Base-by-base conservation (phyloP, 2,113 vertebrate genomes). In the Neogobius melanostomus region DNA sequence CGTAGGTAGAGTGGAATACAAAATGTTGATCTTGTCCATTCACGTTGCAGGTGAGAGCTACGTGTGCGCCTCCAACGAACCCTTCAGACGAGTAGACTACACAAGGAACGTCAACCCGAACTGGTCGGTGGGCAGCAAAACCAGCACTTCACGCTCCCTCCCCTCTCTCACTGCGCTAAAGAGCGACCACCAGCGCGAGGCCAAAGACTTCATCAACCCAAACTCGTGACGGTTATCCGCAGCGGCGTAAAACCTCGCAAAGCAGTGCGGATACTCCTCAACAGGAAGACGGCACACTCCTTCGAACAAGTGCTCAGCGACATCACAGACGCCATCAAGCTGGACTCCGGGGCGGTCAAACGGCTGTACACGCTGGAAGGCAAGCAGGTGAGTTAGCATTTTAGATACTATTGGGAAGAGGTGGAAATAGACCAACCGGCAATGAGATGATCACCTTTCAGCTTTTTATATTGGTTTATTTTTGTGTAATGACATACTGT, bases 201-300 rank as follows among this genome's bases (percentile, higher is more conserved):
- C 92, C 69, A 97, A 97, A 84, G 98, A 98, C 64, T 99, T 97
- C 91, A 97, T 99, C 86, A 98, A 66, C 98, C 98, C 83, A 99
- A 99, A 45, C 68, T 99, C 15, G 98, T 99, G 87, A 99, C 98
- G 1, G 96, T 99, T 84, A 98, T 99, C 77, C 95, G 98, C 48
- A 95, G 97, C 51, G 98, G 98, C 4, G 96, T 98, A 51, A 98
- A 97, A 79, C 98, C 98, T 0, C 94, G 98, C 48, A 99, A 99
- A 87, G 98, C 98, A 0, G 98, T 99, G 15, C 92, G 98, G 21
- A 94, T 99, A 60, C 95, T 99, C 65, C 94, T 99, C 76, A 99
- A 99, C 73, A 98, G 97, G 91, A 99, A 99, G 92, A 99, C 98
- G 0, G 98, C 97, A 0, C 98, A 99, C 90, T 99, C 96, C 80